Conservation (phyloP, 2,888 invertebrate species). For the Hesperia comma region DNA sequence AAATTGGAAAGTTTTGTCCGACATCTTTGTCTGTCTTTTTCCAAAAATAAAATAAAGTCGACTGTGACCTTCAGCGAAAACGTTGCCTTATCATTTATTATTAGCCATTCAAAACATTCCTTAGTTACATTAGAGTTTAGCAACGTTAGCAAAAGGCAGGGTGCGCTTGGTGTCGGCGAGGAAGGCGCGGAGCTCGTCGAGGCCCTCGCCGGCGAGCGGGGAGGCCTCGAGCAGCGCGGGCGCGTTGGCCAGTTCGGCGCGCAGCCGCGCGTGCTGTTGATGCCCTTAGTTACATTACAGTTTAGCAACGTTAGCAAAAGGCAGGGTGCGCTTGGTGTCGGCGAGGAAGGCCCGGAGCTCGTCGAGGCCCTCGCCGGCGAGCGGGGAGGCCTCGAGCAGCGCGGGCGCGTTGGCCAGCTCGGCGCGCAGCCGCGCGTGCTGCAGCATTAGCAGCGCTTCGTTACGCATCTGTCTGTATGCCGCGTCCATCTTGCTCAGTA, state of each 20-base stretch:
- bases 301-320: conserved; percentile 33
- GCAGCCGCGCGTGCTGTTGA: conserved; percentile 88
- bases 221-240: conserved; percentile 89
- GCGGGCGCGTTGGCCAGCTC: conserved; percentile 88
- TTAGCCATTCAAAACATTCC: too few species aligned
- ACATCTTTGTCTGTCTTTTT: too few species aligned
- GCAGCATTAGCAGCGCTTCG: conserved; percentile 92
- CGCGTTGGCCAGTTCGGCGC: conserved; percentile 87
- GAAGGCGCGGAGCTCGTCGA: conserved; percentile 83
- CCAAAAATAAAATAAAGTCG: too few species aligned
- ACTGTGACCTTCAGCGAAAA: too few species aligned
- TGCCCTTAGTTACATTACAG: not conserved
- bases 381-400: conserved; percentile 89
- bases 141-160: conserved; percentile 33
- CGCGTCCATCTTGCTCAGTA: conserved; percentile 92
- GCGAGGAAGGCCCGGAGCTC: conserved; percentile 78
- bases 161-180: conserved; percentile 57
- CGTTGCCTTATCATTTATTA: too few species aligned
- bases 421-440: conserved; percentile 87
- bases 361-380: conserved; percentile 88
- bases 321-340: conserved; percentile 50
- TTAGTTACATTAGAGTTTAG: not conserved
- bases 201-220: conserved; percentile 88
- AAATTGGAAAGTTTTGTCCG: too few species aligned
- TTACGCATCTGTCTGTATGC: conserved; percentile 94